A percentile compares a stretch with the other conserved stretches of the same genome.
Conservation (phyloP, 2,113 vertebrate species). For the Ctenodactylus gundi region DNA sequence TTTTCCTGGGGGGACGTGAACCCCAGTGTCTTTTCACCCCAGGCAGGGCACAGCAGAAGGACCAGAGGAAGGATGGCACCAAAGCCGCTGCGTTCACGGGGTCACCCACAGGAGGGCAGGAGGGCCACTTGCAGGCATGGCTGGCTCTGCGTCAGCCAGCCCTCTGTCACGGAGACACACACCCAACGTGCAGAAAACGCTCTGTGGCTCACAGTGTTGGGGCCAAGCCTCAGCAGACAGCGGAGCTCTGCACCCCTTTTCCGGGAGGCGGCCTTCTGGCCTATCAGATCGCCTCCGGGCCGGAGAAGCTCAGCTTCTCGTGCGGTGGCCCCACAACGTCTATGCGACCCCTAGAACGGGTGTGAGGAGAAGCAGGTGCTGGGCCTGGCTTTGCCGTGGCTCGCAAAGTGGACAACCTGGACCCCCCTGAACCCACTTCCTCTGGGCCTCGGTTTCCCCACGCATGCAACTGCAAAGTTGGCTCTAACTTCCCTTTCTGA, state of each 20-base stretch:
- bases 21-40: too few species aligned
- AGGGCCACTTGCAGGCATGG: too few species aligned
- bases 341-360: fast-evolving
- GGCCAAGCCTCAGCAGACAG: too few species aligned
- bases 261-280: background rate
- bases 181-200: too few species aligned
- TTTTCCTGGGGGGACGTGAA: too few species aligned
- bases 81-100: too few species aligned
- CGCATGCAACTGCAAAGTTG: fast-evolving
- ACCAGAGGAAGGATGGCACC: too few species aligned
- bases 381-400: background rate
- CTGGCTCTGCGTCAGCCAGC: too few species aligned
- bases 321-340: fast-evolving
- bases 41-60: too few species aligned
- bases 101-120: too few species aligned
- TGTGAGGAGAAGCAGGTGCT: fast-evolving
- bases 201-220: too few species aligned
- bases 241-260: fast-evolving
- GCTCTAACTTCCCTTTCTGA: background rate
- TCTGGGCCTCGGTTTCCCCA: background rate
- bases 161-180: too few species aligned
- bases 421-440: fast-evolving
- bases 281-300: background rate
- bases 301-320: fast-evolving
- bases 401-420: fast-evolving